Evolutionary conservation across 1,140 invertebrate genomes (phyloP), one percentile per base, ranked within the genome.

Genomic region (Calephelis nemesis): DNA sequence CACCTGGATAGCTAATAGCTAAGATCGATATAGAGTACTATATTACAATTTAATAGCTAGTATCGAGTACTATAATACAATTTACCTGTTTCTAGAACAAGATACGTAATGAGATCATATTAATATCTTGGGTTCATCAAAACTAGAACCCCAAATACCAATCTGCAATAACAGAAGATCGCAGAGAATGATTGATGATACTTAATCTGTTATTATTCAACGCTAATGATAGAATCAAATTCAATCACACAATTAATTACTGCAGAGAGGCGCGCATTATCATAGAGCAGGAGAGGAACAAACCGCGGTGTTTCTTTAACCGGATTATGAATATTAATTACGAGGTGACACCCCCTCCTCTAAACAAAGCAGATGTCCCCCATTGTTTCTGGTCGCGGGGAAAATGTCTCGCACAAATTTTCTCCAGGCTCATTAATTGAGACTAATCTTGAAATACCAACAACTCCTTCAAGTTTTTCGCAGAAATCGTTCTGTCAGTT

Each of bases 321-420:
- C 48, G 62, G 70, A 74, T 75, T 73, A 74, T 75, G 68, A 75
- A 73, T 77, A 77, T 77, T 75, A 77, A 75, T 77, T 74, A 73
- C 62, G 47, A 68, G n/a, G 40, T 47, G 58, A 60, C 67, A 47
- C 54, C 54, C 63, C 62, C 39, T 49, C 39, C 39, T 7, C 30
- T 62, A 65, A 68, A 70, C 66, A 67, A 74, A 70, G 67, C 72
- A 71, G 72, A 71, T 69, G 72, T 63, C 68, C 15, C 15, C 67
- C 72, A 68, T 70, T 74, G 69, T 69, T 71, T 67, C 40, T 60
- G 63, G 4, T 19, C 54, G 54, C 54, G 11, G 54, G 12, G 54
- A 40, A 60, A 54, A 60, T 60, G 19, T 60, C 54, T 54, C 9
- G 11, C 54, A 10, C 54, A 60, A 60, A 60, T 39, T 60, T 15